A percentile compares a stretch with the other conserved stretches of the same genome.
phyloP scores from a whole-genome alignment of 1,140 invertebrate genomes.

The Ips typographus region DNA sequence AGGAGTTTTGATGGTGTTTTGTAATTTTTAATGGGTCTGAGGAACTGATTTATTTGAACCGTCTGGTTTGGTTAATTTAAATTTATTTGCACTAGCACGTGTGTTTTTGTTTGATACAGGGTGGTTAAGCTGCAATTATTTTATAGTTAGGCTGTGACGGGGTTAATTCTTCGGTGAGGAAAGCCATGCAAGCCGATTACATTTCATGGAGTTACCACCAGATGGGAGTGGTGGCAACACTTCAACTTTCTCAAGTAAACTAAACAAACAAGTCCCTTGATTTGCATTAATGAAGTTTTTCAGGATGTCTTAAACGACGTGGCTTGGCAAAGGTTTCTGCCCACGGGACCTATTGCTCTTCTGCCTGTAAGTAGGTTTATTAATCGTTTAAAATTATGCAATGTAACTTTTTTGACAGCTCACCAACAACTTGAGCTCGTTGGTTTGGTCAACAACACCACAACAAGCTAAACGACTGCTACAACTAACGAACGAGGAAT shows the following conservation, averaged over 20 bases:
- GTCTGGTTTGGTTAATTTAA: neutral
- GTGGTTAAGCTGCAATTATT: neutral
- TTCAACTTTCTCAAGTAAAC: conserved; percentile 71
- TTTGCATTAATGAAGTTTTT: conserved; percentile 18
- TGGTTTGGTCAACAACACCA: conserved; percentile 88
- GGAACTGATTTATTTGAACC: too few relatives aligned
- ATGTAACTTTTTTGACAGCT: conserved; percentile 55
- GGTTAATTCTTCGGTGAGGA: conserved; percentile 79
- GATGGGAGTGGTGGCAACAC: conserved; percentile 86
- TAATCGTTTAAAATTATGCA: neutral
- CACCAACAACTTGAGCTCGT: conserved; percentile 72
- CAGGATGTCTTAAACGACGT: conserved; percentile 67
- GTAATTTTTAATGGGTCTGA: too few relatives aligned
- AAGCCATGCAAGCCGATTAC: conserved; percentile 77
- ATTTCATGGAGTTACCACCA: conserved; percentile 84
- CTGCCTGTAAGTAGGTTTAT: conserved; percentile 69
- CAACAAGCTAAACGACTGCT: conserved; percentile 74
- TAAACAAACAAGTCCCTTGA: neutral
- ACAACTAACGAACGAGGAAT: conserved; percentile 70
- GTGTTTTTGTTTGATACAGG: too few relatives aligned
- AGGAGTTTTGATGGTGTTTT: too few relatives aligned
- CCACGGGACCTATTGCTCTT: conserved; percentile 87
- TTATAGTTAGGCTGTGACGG: conserved; percentile 86
- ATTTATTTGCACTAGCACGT: neutral
- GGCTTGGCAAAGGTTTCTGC: conserved; percentile 95